Percentiles rank a stretch among this genome's conserved stretches.
Evolutionary conservation across 2,113 vertebrate species (phyloP).

Genomic region (Caranx melampygus): DNA sequence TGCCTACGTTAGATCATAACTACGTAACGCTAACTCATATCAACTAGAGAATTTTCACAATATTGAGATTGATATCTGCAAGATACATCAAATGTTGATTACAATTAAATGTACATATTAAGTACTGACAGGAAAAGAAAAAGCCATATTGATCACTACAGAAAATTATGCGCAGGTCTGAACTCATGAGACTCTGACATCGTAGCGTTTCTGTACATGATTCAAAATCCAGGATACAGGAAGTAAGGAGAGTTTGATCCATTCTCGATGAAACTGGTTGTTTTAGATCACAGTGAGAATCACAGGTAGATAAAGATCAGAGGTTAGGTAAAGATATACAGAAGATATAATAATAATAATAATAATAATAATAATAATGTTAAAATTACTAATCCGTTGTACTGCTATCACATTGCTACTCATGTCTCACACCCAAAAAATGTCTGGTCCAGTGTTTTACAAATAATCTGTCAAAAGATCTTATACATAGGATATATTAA

Average conservation of each 20-base stretch:
- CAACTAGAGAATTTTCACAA: slow-evolving; percentile 64
- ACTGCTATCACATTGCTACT: slow-evolving; percentile 19
- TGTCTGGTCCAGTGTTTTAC: slow-evolving; percentile 18
- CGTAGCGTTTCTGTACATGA: slow-evolving; percentile 36
- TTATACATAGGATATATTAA: background rate
- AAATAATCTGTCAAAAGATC: slow-evolving; percentile 6
- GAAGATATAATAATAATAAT: slow-evolving; percentile 16
- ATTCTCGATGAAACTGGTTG: slow-evolving; percentile 8
- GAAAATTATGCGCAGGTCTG: slow-evolving; percentile 33
- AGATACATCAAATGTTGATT: slow-evolving; percentile 68
- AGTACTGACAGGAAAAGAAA: slow-evolving; percentile 26
- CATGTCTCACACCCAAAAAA: slow-evolving; percentile 13
- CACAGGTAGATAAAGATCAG: slow-evolving; percentile 52
- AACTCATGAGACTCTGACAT: slow-evolving; percentile 13
- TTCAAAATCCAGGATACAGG: slow-evolving; percentile 41
- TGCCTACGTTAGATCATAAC: slow-evolving; percentile 47
- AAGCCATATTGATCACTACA: slow-evolving; percentile 15
- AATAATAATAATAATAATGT: slow-evolving; percentile 24
- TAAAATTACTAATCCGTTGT: slow-evolving; percentile 13
- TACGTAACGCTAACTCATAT: slow-evolving; percentile 63
- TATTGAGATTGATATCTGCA: slow-evolving; percentile 66
- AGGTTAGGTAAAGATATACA: slow-evolving; percentile 50
- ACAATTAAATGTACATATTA: slow-evolving; percentile 62
- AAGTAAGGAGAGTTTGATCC: slow-evolving; percentile 21
- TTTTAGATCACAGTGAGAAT: slow-evolving; percentile 72